Percentiles rank a stretch among this genome's conserved stretches.
Conservation (phyloP, 1,140 invertebrate species). For the Charaxes varanes region DNA sequence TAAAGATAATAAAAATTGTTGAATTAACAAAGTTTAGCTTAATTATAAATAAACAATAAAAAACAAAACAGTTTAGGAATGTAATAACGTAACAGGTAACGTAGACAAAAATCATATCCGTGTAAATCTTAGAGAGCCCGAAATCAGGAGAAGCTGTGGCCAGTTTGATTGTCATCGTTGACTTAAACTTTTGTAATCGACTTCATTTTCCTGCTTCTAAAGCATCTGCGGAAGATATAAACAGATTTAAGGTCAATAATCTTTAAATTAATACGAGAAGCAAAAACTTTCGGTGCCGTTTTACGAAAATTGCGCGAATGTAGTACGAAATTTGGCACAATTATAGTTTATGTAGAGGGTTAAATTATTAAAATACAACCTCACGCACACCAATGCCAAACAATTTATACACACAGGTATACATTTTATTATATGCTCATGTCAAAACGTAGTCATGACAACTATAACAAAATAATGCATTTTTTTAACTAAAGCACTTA, state of each 20-base stretch:
- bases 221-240: conserved; percentile 38
- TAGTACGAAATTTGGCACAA: no score
- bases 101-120: conserved; percentile 13
- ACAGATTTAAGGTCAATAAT: neutral
- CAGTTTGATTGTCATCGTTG: conserved; percentile 4
- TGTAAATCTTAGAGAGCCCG: conserved; percentile 8
- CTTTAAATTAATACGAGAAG: conserved; percentile 4
- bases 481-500: no score
- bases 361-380: no score
- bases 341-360: no score
- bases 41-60: conserved; percentile 21
- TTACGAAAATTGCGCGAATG: no score
- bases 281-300: no score
- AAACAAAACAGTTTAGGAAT: conserved; percentile 18
- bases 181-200: conserved; percentile 59
- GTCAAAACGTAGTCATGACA: no score
- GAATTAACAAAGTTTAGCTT: conserved; percentile 17
- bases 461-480: no score
- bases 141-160: conserved; percentile 13
- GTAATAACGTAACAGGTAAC: conserved; percentile 22
- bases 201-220: conserved; percentile 54
- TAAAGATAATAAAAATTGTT: conserved; percentile 16
- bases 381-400: no score
- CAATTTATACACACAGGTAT: no score
- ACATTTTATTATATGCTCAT: no score